Evolutionary conservation across 2,888 invertebrate species (phyloP), one percentile per base, ranked within the genome.

Genomic region (Tetragnatha montana): DNA sequence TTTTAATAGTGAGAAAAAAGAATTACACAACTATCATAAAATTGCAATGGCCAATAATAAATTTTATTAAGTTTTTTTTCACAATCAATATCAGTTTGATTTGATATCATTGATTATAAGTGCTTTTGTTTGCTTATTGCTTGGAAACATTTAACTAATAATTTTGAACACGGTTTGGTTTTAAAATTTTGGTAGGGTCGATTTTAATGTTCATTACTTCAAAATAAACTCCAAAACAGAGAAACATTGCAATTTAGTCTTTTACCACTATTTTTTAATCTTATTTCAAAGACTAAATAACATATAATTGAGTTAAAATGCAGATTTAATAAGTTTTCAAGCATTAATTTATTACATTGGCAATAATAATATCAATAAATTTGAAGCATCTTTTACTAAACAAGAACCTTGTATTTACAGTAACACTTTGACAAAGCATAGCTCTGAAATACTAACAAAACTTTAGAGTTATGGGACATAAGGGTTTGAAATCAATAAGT

Each of bases 121-220:
- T 35, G 35, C 35, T 4, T 35, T 35, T 35, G 35, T 2, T 1
- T 35, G 4, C 35, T 35, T 35, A 35, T 35, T n/a, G n/a, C n/a
- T n/a, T n/a, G n/a, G n/a, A n/a, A n/a, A n/a, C n/a, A n/a, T n/a
- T n/a, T n/a, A n/a, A n/a, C n/a, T n/a, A n/a, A n/a, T n/a, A n/a
- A n/a, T n/a, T n/a, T n/a, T n/a, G n/a, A n/a, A n/a, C n/a, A n/a
- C n/a, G n/a, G n/a, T n/a, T n/a, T n/a, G n/a, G n/a, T 35, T 35
- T 35, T 35, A 35, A 35, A 35, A 35, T 35, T 35, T 4, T 35
- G 35, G 35, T 35, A 19, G 73, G 73, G 2, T 19, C 0, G 19
- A 6, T 74, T 74, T 12, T 74, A 19, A 22, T 74, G n/a, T 74
- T 22, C 19, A 74, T 74, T 19, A 74, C 22, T 74, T 74, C 22